Conservation (phyloP, 2,113 vertebrate genomes). For the Tachysurus vachellii region DNA sequence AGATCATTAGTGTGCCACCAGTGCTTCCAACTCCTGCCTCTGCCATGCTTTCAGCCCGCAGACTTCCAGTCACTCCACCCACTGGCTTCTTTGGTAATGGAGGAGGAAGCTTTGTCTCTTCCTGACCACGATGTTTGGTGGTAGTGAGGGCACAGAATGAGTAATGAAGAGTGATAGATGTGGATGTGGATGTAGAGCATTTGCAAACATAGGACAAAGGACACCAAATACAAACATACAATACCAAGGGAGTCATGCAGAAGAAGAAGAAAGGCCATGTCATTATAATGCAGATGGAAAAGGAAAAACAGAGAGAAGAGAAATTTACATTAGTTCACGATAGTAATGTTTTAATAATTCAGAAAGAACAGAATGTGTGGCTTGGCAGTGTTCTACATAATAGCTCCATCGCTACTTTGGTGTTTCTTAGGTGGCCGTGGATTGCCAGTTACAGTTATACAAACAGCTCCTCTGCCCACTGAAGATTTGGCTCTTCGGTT, state of each 20-base stretch:
- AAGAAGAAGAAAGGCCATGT: slow-evolving; percentile 29
- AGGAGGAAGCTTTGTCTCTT: slow-evolving; percentile 79
- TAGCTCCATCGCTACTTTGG: slow-evolving; percentile 58
- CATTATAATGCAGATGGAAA: slow-evolving; percentile 35
- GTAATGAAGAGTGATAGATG: slow-evolving; percentile 43
- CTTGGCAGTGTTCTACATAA: slow-evolving; percentile 41
- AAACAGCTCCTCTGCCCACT: slow-evolving; percentile 59
- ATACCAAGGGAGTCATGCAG: neutral
- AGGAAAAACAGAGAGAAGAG: slow-evolving; percentile 38
- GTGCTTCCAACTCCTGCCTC: slow-evolving; percentile 57
- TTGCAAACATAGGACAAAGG: neutral
- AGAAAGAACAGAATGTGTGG: slow-evolving; percentile 35
- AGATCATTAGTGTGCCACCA: slow-evolving; percentile 68
- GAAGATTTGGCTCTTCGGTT: slow-evolving; percentile 62
- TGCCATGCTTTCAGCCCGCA: slow-evolving; percentile 67
- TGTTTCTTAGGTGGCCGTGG: slow-evolving; percentile 51
- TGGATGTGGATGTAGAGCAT: slow-evolving; percentile 11
- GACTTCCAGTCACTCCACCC: slow-evolving; percentile 72
- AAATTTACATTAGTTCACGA: slow-evolving; percentile 28
- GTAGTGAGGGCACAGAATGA: slow-evolving; percentile 30
- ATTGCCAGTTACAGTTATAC: slow-evolving; percentile 56
- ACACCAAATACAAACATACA: slow-evolving; percentile 3
- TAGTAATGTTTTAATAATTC: slow-evolving; percentile 29
- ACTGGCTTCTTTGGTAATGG: slow-evolving; percentile 81
- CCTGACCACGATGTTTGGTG: slow-evolving; percentile 57